phyloP scores from a whole-genome alignment of 2,113 vertebrate species.

The Parus major region DNA sequence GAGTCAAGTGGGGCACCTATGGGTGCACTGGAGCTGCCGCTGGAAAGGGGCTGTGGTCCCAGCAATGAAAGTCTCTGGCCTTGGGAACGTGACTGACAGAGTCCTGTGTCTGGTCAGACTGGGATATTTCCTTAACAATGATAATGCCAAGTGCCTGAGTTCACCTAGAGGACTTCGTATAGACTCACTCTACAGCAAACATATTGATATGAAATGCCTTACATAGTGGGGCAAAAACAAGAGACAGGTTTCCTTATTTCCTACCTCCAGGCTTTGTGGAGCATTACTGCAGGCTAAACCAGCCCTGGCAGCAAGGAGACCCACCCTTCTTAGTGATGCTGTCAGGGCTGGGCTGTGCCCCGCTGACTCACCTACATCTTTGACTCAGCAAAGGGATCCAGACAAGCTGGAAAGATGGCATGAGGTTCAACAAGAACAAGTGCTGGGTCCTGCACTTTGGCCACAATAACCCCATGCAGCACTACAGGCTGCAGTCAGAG shows the following conservation, averaged over 20 bases:
- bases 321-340: neutral
- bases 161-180: neutral
- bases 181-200: neutral
- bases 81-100: neutral
- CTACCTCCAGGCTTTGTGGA: neutral
- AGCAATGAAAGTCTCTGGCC: neutral
- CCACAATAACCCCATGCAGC: neutral
- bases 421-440: neutral
- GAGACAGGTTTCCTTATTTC: neutral
- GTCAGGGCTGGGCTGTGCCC: neutral
- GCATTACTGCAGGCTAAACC: neutral
- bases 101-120: neutral
- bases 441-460: neutral
- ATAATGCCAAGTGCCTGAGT: rapidly evolving
- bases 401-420: neutral
- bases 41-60: neutral
- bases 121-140: neutral
- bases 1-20: neutral
- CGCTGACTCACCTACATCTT: neutral
- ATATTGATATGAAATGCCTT: neutral
- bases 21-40: rapidly evolving
- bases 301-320: neutral
- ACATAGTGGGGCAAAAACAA: neutral
- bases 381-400: neutral
- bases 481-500: neutral